These are phyloP conservation scores for Andrena cerasifolii DNA, from an alignment of 1,140 invertebrate genomes.

Conservation along the genomic window DNA sequence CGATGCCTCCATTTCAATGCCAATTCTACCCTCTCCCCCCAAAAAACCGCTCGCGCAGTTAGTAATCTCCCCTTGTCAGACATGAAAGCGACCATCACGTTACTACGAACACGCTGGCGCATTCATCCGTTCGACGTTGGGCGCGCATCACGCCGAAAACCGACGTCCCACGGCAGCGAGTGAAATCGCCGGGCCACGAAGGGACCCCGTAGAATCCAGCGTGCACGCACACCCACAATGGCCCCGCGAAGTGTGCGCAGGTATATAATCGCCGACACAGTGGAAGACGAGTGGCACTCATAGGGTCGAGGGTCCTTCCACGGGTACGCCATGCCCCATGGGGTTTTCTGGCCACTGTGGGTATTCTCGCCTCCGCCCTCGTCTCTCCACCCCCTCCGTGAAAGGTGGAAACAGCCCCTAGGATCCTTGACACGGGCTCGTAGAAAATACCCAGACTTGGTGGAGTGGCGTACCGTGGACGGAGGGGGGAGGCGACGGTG, in stretches of 20 bases:
- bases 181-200: conserved; percentile 1
- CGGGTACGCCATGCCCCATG: conserved; percentile 58
- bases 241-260: conserved; percentile 1
- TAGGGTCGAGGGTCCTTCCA: conserved; percentile 62
- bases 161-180: not conserved
- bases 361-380: conserved; percentile 46
- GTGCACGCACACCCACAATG: conserved; percentile 21
- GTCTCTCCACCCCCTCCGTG: conserved; percentile 8
- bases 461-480: too few species aligned
- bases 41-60: not conserved
- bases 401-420: conserved; percentile 26
- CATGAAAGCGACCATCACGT: not conserved
- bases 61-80: not conserved
- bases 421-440: conserved; percentile 49
- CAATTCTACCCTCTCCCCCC: too few species aligned
- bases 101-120: not conserved
- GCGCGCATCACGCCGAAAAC: not conserved
- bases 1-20: too few species aligned
- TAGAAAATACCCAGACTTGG: conserved; percentile 3
- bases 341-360: conserved; percentile 55
- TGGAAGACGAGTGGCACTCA: conserved; percentile 64
- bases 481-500: conserved; percentile 11
- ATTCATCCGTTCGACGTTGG: not conserved
- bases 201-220: conserved; percentile 25
- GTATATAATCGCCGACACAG: conserved; percentile 16